Conservation (phyloP, 2,888 invertebrate species). For the Vannuccia rotundouncinata region DNA sequence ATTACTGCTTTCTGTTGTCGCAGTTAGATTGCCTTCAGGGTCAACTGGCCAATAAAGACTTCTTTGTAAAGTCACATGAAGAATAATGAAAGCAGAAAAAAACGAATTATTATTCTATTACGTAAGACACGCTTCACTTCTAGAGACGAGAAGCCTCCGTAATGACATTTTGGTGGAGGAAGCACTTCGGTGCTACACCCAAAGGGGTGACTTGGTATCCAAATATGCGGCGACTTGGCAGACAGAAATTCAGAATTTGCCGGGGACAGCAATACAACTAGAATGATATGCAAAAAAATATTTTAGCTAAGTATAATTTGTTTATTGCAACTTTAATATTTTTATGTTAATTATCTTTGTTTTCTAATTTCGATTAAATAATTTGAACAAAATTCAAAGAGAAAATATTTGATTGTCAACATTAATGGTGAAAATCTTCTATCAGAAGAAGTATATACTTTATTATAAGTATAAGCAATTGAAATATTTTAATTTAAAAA, state of each 20-base stretch:
- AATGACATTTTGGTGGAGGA: not conserved
- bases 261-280: too few relatives aligned
- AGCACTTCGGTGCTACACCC: not conserved
- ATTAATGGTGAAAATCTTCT: too few relatives aligned
- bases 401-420: too few relatives aligned
- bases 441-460: too few relatives aligned
- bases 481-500: too few relatives aligned
- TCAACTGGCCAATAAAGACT: not conserved
- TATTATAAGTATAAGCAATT: too few relatives aligned
- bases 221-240: not conserved
- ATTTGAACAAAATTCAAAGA: too few relatives aligned
- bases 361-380: too few relatives aligned
- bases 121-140: not conserved
- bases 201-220: not conserved
- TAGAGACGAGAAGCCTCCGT: not conserved
- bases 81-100: not conserved
- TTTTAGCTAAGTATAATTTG: too few relatives aligned
- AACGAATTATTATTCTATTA: not conserved
- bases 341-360: too few relatives aligned
- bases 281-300: too few relatives aligned
- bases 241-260: not conserved
- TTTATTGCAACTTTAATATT: too few relatives aligned
- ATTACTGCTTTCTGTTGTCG: not conserved
- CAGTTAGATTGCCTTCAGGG: not conserved
- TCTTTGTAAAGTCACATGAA: not conserved